A percentile compares a stretch with the other conserved stretches of the same genome.
These are phyloP conservation scores for Ormyrus pomaceus DNA, from an alignment of 2,888 invertebrate genomes.

Conservation along the genomic window DNA sequence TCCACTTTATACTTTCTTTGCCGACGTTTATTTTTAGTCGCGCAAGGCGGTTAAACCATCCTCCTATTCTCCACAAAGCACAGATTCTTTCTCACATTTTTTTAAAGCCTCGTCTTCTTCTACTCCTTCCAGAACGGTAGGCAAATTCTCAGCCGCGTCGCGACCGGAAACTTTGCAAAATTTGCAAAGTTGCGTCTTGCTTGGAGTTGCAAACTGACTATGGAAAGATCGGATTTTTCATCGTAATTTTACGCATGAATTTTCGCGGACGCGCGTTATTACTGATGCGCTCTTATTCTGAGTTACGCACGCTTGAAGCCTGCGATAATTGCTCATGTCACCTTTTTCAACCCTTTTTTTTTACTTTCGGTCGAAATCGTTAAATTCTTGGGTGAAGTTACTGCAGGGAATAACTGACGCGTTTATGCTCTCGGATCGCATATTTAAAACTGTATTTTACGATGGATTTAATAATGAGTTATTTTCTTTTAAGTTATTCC, in stretches of 20 bases:
- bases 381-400: neutral
- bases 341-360: neutral
- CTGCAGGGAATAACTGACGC: too few relatives aligned
- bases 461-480: too few relatives aligned
- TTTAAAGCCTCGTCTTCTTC: neutral
- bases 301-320: conserved; percentile 22
- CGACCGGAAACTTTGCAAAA: conserved; percentile 28
- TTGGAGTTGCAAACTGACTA: conserved; percentile 39
- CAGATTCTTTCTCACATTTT: conserved; percentile 8
- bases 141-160: conserved; percentile 14
- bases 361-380: neutral
- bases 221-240: conserved; percentile 28
- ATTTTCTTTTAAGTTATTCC: too few relatives aligned
- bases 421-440: too few relatives aligned
- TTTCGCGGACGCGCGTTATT: conserved; percentile 45
- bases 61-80: conserved; percentile 10
- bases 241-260: conserved; percentile 47
- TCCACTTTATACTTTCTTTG: too few relatives aligned
- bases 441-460: too few relatives aligned
- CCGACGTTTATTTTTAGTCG: conserved; percentile 28
- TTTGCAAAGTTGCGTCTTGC: conserved; percentile 44
- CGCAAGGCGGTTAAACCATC: conserved; percentile 16
- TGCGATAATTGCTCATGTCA: conserved; percentile 42
- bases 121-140: too few relatives aligned
- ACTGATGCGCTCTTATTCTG: conserved; percentile 39